Percentiles rank a stretch among this genome's conserved stretches.
These are phyloP conservation scores for Microcebus murinus DNA, from an alignment of 2,113 vertebrate genomes.

Conservation along the genomic window DNA sequence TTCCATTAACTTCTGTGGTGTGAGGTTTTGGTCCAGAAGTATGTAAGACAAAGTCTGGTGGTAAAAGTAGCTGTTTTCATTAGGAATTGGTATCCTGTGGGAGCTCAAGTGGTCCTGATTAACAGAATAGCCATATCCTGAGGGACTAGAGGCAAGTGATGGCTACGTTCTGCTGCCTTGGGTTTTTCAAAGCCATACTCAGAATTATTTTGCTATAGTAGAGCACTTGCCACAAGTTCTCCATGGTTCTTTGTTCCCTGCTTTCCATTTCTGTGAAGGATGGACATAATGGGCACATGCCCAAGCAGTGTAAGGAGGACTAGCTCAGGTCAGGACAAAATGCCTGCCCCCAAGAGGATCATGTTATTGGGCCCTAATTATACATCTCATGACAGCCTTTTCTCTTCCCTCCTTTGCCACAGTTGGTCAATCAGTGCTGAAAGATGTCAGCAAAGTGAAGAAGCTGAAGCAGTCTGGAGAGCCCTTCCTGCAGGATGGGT, in stretches of 20 bases:
- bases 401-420: conserved; percentile 64
- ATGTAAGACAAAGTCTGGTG: background rate
- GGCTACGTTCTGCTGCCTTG: background rate
- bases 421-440: conserved; percentile 97
- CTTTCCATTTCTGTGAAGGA: background rate
- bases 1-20: background rate
- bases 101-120: background rate
- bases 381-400: conserved; percentile 22
- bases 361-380: background rate
- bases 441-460: conserved; percentile 97
- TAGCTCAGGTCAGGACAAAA: background rate
- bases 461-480: conserved; percentile 98
- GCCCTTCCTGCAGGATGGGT: conserved; percentile 98
- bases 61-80: background rate
- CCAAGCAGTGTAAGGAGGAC: background rate
- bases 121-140: background rate
- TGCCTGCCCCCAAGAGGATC: background rate
- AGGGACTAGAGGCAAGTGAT: background rate
- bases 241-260: background rate
- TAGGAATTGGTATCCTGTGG: background rate
- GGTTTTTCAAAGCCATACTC: background rate
- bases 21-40: conserved; percentile 6
- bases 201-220: background rate
- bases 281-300: background rate
- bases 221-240: background rate